Conservation (phyloP, 2,113 vertebrate genomes). For the Rhipidura dahli region DNA sequence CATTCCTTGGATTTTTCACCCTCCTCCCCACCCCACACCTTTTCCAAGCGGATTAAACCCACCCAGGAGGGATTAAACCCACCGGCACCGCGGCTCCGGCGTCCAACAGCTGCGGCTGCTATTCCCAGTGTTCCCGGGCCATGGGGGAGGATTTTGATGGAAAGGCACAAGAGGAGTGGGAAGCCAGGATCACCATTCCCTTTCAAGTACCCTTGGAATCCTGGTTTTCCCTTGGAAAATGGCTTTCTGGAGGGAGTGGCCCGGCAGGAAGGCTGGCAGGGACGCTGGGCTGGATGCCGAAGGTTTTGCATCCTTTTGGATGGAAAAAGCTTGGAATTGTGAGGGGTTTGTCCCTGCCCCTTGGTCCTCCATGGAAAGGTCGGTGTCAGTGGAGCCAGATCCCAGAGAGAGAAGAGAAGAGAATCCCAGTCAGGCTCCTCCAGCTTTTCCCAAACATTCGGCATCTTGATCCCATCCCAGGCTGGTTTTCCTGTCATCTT, state of each 20-base stretch:
- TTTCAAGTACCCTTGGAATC: not conserved
- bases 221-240: not conserved
- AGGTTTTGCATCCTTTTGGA: not conserved
- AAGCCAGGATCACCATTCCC: rapidly evolving
- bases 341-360: not conserved
- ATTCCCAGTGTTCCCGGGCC: not conserved
- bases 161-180: not conserved
- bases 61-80: not conserved
- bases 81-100: not conserved
- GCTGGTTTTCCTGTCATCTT: not conserved
- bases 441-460: not conserved
- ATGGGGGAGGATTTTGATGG: not conserved
- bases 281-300: rapidly evolving
- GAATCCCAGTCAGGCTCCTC: not conserved
- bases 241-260: not conserved
- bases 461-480: not conserved
- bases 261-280: not conserved
- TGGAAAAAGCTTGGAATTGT: not conserved
- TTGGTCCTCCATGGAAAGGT: not conserved
- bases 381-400: not conserved
- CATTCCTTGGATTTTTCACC: not conserved
- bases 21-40: not conserved
- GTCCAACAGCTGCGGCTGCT: not conserved
- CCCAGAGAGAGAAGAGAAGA: no score
- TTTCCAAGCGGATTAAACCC: not conserved